These are phyloP conservation scores for Centropus bengalensis DNA, from an alignment of 2,113 vertebrate species.

Conservation along the genomic window DNA sequence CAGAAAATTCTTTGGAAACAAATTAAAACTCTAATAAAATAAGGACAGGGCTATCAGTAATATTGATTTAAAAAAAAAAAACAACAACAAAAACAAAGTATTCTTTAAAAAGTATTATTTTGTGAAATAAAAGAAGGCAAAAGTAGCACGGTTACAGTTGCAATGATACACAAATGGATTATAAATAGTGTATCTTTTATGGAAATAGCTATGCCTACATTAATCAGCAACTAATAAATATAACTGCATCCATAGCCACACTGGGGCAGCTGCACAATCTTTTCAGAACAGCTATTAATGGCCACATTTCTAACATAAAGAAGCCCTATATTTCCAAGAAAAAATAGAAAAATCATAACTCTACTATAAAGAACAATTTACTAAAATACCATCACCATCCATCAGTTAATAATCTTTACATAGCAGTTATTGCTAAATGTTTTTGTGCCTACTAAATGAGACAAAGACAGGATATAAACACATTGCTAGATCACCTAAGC, in stretches of 20 bases:
- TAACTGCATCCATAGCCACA: not conserved
- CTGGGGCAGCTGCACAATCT: not conserved
- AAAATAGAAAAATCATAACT: not conserved
- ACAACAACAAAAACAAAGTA: too few relatives aligned
- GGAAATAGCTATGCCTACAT: not conserved
- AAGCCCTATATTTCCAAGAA: not conserved
- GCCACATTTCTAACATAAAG: not conserved
- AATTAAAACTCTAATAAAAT: not conserved
- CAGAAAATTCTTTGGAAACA: not conserved
- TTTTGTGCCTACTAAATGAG: not conserved
- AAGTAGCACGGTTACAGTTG: not conserved
- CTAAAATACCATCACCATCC: conserved; percentile 18
- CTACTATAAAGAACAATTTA: not conserved
- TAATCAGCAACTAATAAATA: not conserved
- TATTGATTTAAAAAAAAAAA: not conserved
- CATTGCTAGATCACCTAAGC: not conserved
- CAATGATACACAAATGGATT: not conserved
- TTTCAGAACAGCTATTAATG: not conserved
- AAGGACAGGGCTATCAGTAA: not conserved
- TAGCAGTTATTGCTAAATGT: conserved; percentile 19
- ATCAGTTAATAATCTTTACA: conserved; percentile 34
- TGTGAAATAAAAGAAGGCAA: not conserved
- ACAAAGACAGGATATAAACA: not conserved
- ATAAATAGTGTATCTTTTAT: not conserved
- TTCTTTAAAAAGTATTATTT: not conserved